Conservation (phyloP, 2,797 vertebrate species). For the Chrysocyon brachyurus region DNA sequence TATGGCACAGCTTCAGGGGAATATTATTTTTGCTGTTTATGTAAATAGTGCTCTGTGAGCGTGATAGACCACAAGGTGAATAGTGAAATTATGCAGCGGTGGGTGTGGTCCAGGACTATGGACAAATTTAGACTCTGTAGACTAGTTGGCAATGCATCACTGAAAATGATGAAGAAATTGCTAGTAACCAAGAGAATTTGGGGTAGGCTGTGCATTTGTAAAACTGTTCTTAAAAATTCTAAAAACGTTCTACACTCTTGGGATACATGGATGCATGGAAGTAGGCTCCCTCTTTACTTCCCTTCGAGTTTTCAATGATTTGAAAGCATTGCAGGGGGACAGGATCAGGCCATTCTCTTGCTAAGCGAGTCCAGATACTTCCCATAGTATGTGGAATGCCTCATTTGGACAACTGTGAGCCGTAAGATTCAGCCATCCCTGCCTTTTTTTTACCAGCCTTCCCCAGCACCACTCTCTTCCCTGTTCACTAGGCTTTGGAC, state of each 20-base stretch:
- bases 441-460: not conserved
- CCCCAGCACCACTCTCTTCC: not conserved
- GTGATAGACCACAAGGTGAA: not conserved
- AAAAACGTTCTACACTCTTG: conserved; percentile 51
- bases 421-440: too few relatives aligned
- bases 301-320: not conserved
- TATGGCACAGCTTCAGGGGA: too few relatives aligned
- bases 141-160: conserved; percentile 50
- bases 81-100: not conserved
- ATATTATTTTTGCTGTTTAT: not conserved
- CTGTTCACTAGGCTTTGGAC: not conserved
- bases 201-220: conserved; percentile 62
- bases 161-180: conserved; percentile 59
- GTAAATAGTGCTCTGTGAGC: not conserved
- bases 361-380: not conserved
- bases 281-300: conserved; percentile 53
- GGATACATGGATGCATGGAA: conserved; percentile 43
- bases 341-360: not conserved
- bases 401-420: not conserved
- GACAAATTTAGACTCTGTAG: conserved; percentile 24
- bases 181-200: conserved; percentile 63
- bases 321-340: not conserved
- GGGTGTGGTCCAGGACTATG: not conserved
- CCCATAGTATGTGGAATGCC: not conserved
- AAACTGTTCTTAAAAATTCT: conserved; percentile 64